These are phyloP conservation scores for Strigamia maritima DNA, from an alignment of 2,888 invertebrate genomes.

Conservation along the genomic window DNA sequence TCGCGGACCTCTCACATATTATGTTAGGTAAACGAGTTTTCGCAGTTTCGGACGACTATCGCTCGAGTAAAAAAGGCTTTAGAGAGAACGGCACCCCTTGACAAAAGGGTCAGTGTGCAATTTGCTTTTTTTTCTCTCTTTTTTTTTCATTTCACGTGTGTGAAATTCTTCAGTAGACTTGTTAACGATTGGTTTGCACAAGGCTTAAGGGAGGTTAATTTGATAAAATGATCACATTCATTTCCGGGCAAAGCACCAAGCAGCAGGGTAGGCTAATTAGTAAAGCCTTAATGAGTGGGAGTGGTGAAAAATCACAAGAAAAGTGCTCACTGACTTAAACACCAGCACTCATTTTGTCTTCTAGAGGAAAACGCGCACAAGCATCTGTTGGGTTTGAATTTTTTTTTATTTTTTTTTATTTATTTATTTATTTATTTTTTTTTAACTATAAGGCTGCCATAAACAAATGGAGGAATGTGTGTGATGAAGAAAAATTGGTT, in stretches of 20 bases:
- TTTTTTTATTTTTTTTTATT: background rate
- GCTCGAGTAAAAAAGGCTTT: background rate
- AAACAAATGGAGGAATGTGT: background rate
- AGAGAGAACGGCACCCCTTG: background rate
- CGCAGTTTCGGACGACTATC: background rate
- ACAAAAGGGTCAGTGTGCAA: background rate
- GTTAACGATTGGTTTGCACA: conserved; percentile 4
- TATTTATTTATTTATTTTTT: background rate
- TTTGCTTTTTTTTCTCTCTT: background rate
- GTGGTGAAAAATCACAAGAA: conserved; percentile 4
- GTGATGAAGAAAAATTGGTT: background rate
- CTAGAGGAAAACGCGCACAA: background rate
- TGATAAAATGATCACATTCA: conserved; percentile 4
- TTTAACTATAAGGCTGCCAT: background rate
- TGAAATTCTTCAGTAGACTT: background rate
- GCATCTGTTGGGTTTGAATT: background rate
- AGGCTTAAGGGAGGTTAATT: background rate
- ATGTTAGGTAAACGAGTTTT: background rate
- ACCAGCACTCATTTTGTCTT: background rate
- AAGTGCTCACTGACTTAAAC: conserved; percentile 4
- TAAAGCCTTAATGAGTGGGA: conserved; percentile 4
- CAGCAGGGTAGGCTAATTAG: background rate
- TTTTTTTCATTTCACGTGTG: background rate
- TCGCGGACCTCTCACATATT: background rate
- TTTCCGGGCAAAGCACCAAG: background rate